Percentiles rank a stretch among this genome's conserved stretches.
Evolutionary conservation across 2,888 invertebrate species (phyloP).

Genomic region (Ophraella communa): DNA sequence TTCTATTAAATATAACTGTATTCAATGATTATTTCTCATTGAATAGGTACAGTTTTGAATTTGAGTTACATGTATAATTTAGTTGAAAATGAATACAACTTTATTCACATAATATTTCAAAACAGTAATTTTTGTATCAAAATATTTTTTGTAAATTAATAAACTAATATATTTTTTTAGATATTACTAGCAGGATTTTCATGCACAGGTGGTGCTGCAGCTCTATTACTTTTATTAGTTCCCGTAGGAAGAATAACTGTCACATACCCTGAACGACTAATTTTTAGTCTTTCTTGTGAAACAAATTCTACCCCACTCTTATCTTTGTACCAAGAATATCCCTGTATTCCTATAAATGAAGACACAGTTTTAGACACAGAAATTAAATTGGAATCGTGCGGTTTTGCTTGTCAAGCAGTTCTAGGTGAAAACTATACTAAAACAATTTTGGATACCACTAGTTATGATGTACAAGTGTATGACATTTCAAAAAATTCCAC

Average conservation of each 20-base stretch:
- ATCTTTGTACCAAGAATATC: conserved; percentile 61
- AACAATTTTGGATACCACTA: conserved; percentile 61
- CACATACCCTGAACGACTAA: conserved; percentile 67
- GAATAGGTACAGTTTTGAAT: too few species aligned
- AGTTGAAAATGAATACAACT: too few species aligned
- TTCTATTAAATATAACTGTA: conserved; percentile 1
- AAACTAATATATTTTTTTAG: conserved; percentile 58
- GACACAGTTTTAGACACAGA: conserved; percentile 55
- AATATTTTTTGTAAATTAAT: too few species aligned
- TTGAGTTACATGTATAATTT: too few species aligned
- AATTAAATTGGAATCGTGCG: conserved; percentile 64
- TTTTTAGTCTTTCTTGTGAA: conserved; percentile 66
- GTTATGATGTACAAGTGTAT: conserved; percentile 65
- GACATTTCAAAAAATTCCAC: conserved; percentile 54
- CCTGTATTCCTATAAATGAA: conserved; percentile 60
- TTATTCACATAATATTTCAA: too few species aligned
- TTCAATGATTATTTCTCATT: neutral
- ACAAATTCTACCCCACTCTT: conserved; percentile 49
- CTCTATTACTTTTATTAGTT: conserved; percentile 71
- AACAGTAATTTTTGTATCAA: too few species aligned
- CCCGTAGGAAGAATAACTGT: conserved; percentile 74
- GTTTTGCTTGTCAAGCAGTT: conserved; percentile 66
- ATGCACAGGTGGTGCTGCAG: conserved; percentile 70
- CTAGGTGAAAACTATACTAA: conserved; percentile 60
- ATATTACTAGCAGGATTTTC: conserved; percentile 72